These are phyloP conservation scores for Carcinoscorpius rotundicauda DNA, from an alignment of 1,140 invertebrate genomes.

Conservation along the genomic window DNA sequence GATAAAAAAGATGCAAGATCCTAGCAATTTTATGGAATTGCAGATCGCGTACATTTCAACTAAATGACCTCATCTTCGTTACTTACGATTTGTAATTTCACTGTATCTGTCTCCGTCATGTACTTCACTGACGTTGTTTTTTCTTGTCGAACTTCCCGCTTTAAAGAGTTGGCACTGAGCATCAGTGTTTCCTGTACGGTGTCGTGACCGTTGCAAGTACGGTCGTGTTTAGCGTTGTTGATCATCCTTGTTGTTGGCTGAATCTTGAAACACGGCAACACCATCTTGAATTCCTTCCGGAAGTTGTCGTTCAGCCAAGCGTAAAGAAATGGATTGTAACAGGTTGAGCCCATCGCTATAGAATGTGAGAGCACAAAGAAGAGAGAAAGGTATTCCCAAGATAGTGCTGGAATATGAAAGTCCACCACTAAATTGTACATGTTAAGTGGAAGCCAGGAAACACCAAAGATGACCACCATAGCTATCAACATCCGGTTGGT, in stretches of 20 bases:
- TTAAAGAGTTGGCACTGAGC: neutral
- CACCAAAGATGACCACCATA: constrained; percentile 37
- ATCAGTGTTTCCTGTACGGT: constrained; percentile 7
- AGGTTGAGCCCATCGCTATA: constrained; percentile 42
- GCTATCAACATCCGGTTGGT: constrained; percentile 37
- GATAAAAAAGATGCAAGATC: too few species aligned
- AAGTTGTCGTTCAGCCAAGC: constrained; percentile 35
- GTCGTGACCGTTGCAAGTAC: constrained; percentile 16
- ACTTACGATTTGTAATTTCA: neutral
- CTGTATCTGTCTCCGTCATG: neutral
- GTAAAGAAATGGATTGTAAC: constrained; percentile 43
- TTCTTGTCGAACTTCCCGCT: neutral
- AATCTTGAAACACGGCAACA: constrained; percentile 19
- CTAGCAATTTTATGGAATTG: too few species aligned
- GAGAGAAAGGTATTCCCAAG: constrained; percentile 28
- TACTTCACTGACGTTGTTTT: neutral
- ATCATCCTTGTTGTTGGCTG: neutral
- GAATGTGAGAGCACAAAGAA: constrained; percentile 41
- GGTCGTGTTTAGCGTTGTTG: constrained; percentile 10
- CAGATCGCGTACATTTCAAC: too few species aligned
- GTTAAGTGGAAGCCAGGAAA: constrained; percentile 42
- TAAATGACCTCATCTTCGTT: neutral
- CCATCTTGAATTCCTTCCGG: constrained; percentile 25
- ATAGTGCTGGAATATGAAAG: constrained; percentile 34
- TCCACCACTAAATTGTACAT: constrained; percentile 40